Evolutionary conservation across 2,113 vertebrate species (phyloP), one percentile per base, ranked within the genome.

Genomic region (Trematocara macrostoma): DNA sequence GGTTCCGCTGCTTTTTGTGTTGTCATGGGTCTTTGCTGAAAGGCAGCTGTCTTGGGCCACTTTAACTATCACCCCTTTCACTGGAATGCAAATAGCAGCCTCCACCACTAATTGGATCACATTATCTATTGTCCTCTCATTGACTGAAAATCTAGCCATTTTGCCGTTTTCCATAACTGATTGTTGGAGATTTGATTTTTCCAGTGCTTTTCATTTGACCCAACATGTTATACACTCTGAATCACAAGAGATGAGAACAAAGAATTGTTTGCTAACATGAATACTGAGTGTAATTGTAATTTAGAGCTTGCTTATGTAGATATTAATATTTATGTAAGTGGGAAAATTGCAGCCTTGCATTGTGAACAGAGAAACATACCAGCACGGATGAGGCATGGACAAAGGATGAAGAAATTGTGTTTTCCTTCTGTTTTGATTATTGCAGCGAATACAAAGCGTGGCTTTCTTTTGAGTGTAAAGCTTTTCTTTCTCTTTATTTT

Each of bases 11-110:
- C 84, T 82, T 93, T 95, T 91, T 94, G 91, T 92, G 93, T 95
- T 92, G 92, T 95, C 92, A 83, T 78, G 78, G 92, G 87, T 88
- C 88, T 90, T 94, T 87, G 87, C 92, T 92, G 87, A 88, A 94
- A 94, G 93, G 89, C 95, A 96, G 94, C 96, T 95, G 96, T 93
- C 91, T 89, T 47, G 83, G 81, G 92, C 92, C 90, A 91, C 92
- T 94, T 94, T 91, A 92, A 96, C 94, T 89, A 94, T 94, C 94
- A 92, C 88, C 92, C 88, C 93, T 95, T 96, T 96, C 94, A 95
- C 90, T 84, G 80, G 88, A 88, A 96, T 96, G 94, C 94, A 96
- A 96, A 96, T 96, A 81, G 85, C 85, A 82, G 91, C 89, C 89
- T 84, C 90, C 89, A 88, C 81, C 84, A 89, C 93, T 96, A 96